These are phyloP conservation scores for Byasa hedistus DNA, from an alignment of 2,888 invertebrate genomes.

Conservation along the genomic window DNA sequence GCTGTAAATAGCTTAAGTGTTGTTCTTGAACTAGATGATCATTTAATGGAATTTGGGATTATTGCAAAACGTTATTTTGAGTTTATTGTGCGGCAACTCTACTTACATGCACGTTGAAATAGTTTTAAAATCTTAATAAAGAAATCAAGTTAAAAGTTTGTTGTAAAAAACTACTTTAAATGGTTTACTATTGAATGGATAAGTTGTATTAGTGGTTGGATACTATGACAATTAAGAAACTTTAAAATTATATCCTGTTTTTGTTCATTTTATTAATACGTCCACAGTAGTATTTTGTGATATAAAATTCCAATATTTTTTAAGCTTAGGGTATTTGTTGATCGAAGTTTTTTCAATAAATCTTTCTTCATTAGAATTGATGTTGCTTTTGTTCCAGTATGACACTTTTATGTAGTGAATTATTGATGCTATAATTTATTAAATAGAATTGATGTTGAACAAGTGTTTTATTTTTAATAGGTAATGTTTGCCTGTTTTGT, in stretches of 20 bases:
- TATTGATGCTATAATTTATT: constrained; percentile 15
- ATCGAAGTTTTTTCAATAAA: background rate
- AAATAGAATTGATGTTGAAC: constrained; percentile 19
- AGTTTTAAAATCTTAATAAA: too few species aligned
- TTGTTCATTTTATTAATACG: background rate
- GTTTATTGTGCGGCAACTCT: too few species aligned
- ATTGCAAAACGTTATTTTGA: too few species aligned
- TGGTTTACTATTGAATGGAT: too few species aligned
- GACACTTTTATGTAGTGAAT: constrained; percentile 6
- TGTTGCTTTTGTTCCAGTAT: background rate
- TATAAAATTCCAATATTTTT: background rate
- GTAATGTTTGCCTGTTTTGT: too few species aligned
- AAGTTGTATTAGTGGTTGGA: background rate
- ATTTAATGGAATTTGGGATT: too few species aligned
- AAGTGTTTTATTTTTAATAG: background rate
- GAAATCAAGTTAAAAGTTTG: too few species aligned
- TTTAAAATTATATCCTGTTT: background rate
- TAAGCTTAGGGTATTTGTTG: background rate
- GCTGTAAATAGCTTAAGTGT: too few species aligned
- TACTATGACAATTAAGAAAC: background rate
- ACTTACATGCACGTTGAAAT: too few species aligned
- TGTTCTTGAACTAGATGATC: too few species aligned
- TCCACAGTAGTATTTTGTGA: background rate
- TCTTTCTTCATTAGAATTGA: background rate
- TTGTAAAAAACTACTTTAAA: too few species aligned